Base-by-base conservation (phyloP, 1,140 invertebrate genomes). In the Meteorus sp. region DNA sequence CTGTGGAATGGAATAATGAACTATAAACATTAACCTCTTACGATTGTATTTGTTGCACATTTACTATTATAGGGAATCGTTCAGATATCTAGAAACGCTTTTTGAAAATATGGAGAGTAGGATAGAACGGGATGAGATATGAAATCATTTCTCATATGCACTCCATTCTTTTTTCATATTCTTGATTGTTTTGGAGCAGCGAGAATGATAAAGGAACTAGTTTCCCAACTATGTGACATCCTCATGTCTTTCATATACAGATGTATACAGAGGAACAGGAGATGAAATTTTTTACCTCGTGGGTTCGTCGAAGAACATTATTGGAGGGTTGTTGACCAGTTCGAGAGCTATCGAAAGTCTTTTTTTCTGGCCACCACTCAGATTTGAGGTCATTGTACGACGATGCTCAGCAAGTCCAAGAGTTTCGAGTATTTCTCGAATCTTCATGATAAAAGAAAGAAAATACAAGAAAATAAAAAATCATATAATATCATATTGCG, bases 261-360 rank as follows among this genome's bases (percentile, higher is more conserved):
- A n/a, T n/a, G n/a, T n/a, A 48, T 47, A 33, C 22, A 33, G 43
- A 17, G 23, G 4, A 17, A 39, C 9, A 29, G 22, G 20, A 7
- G 17, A n/a, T 20, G 15, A 25, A 33, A 27, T 39, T 33, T 56
- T 20, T 74, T 62, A 84, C 88, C 88, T 90, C 0, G 95, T 98
- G 0, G 95, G 95, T 75, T 99, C 95, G 74, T 99, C 96, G 73
- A 98, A 97, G 78, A 98, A 98, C 93, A 98, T 97, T 54, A 98
- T 89, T 1, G 91, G 90, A 17, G 96, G 96, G 79, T 98, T 98
- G 77, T 95, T 97, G 54, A 98, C 90, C 43, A 99, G 79, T 80
- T 98, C 95, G 52, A 97, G 80, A n/a, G 95, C 96, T 47, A 98
- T 98, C 0, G 94, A 95, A 4, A 99, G 83, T 64, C 96, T 86